Conservation (phyloP, 1,140 invertebrate genomes). For the Plectus sambesii region DNA sequence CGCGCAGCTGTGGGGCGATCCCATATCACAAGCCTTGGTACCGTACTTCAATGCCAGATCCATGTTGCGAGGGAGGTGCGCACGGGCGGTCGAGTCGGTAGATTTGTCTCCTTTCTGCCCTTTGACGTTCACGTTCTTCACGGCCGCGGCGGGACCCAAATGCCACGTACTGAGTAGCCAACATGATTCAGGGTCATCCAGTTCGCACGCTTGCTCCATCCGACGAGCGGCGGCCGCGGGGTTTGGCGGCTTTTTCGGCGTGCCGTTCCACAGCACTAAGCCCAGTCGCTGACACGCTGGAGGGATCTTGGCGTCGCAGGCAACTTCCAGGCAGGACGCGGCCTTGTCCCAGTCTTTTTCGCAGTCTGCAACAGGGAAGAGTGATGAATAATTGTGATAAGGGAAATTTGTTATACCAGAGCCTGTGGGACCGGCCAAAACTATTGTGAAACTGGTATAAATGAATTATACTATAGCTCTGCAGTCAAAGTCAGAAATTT, state of each 20-base stretch:
- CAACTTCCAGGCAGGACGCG: constrained; percentile 35
- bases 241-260: constrained; percentile 28
- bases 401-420: too few relatives aligned
- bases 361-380: too few relatives aligned
- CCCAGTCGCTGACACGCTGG: constrained; percentile 31
- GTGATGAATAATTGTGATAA: too few relatives aligned
- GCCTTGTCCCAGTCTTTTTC: too few relatives aligned
- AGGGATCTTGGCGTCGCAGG: constrained; percentile 36
- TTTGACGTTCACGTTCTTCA: constrained; percentile 18
- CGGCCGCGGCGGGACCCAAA: constrained; percentile 24
- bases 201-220: constrained; percentile 39
- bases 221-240: constrained; percentile 28
- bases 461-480: too few relatives aligned
- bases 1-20: constrained; percentile 32
- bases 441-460: constrained; percentile 6
- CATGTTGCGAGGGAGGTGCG: constrained; percentile 33
- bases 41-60: constrained; percentile 34
- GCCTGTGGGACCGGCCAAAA: too few relatives aligned
- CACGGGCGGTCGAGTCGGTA: constrained; percentile 15
- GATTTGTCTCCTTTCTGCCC: constrained; percentile 10
- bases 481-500: too few relatives aligned
- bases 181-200: constrained; percentile 40
- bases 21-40: constrained; percentile 34
- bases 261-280: constrained; percentile 37
- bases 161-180: constrained; percentile 42